Conservation (phyloP, 2,888 invertebrate genomes). For the Dendrolimus houi region DNA sequence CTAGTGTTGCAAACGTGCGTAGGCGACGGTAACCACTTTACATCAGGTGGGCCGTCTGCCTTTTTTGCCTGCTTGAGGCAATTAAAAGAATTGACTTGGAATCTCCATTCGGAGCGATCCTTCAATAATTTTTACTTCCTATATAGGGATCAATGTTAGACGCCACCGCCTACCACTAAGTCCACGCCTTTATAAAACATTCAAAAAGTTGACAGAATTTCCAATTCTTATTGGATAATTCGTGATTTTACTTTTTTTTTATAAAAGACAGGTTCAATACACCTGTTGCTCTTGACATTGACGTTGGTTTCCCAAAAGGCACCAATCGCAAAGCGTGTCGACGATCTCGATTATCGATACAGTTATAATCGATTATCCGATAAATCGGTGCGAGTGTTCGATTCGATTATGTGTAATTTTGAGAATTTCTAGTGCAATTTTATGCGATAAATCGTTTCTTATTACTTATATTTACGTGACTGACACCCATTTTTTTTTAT, state of each 20-base stretch:
- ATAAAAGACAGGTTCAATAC: slow-evolving; percentile 56
- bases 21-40: too few species aligned
- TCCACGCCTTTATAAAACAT: slow-evolving; percentile 16
- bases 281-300: slow-evolving; percentile 62
- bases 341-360: slow-evolving; percentile 30
- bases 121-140: too few species aligned
- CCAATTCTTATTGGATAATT: slow-evolving; percentile 65
- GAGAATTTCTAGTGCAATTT: slow-evolving; percentile 6
- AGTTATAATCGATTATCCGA: slow-evolving; percentile 8
- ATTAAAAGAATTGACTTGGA: too few species aligned
- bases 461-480: background rate
- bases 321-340: slow-evolving; percentile 34
- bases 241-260: slow-evolving; percentile 64
- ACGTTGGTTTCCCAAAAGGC: slow-evolving; percentile 38
- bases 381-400: slow-evolving; percentile 5
- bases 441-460: background rate
- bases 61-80: too few species aligned
- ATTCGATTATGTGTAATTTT: slow-evolving; percentile 10
- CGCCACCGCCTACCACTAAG: slow-evolving; percentile 23
- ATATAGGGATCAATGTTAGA: background rate
- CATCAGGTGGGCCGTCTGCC: too few species aligned
- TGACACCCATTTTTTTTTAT: too few species aligned
- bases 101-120: too few species aligned
- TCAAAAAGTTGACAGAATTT: slow-evolving; percentile 39
- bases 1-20: too few species aligned